Conservation (phyloP, 2,888 invertebrate species). For the Nebria salina region DNA sequence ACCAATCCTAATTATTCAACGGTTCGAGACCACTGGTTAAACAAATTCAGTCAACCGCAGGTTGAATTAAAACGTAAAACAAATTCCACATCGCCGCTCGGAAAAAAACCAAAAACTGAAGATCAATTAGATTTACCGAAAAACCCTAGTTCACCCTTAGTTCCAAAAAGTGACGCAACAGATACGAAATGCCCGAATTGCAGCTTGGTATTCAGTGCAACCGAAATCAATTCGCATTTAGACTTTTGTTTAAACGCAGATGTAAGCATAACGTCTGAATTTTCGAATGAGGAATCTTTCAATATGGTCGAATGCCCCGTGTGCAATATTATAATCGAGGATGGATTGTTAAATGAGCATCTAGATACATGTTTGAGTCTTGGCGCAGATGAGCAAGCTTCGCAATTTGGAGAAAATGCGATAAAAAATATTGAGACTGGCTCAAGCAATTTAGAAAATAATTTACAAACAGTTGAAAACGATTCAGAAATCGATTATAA, state of each 20-base stretch:
- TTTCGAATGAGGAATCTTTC: slow-evolving; percentile 39
- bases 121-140: slow-evolving; percentile 50
- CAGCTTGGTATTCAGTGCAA: slow-evolving; percentile 51
- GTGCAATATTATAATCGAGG: slow-evolving; percentile 61
- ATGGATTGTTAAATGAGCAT: slow-evolving; percentile 58
- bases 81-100: slow-evolving; percentile 28
- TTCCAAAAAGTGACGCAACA: not conserved
- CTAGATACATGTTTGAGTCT: slow-evolving; percentile 44
- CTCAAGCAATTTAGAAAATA: not conserved
- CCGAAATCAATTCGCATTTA: slow-evolving; percentile 58
- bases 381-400: not conserved
- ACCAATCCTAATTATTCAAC: slow-evolving; percentile 52
- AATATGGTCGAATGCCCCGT: slow-evolving; percentile 63
- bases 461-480: too few relatives aligned
- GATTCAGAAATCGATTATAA: not conserved
- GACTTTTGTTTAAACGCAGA: slow-evolving; percentile 52
- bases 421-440: not conserved
- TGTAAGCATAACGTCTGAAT: slow-evolving; percentile 27
- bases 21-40: slow-evolving; percentile 61
- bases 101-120: slow-evolving; percentile 47
- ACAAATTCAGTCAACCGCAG: slow-evolving; percentile 54
- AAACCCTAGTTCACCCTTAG: slow-evolving; percentile 50
- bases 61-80: not conserved
- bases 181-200: slow-evolving; percentile 61
- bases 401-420: not conserved